Percentiles rank a stretch among this genome's conserved stretches.
phyloP scores from a whole-genome alignment of 2,113 vertebrate species.

The Egretta garzetta region DNA sequence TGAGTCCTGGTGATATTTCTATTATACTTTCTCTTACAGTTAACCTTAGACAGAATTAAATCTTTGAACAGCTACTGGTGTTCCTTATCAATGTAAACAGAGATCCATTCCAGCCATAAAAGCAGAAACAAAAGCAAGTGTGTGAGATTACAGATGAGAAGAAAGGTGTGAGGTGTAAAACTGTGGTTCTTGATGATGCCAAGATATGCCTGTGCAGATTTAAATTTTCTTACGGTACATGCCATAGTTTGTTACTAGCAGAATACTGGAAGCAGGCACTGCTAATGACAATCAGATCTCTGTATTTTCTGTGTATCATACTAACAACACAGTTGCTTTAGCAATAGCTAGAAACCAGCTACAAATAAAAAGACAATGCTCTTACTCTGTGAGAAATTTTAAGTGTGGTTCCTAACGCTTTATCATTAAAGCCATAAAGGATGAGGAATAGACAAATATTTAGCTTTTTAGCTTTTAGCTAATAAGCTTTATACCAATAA shows the following conservation, averaged over 20 bases:
- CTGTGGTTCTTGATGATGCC: neutral
- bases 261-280: neutral
- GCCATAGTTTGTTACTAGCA: neutral
- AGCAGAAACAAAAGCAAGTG: neutral
- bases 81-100: neutral
- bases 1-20: neutral
- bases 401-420: neutral
- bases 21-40: neutral
- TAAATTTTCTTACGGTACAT: neutral
- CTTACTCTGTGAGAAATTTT: neutral
- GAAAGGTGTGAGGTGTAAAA: neutral
- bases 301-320: neutral
- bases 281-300: neutral
- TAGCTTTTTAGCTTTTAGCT: neutral
- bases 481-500: neutral
- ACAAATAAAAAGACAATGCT: neutral
- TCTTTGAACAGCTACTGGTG: neutral
- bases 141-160: neutral
- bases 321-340: neutral
- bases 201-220: neutral
- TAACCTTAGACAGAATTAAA: neutral
- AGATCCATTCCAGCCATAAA: neutral
- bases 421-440: neutral
- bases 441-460: neutral
- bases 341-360: neutral